Percentiles rank a stretch among this genome's conserved stretches.
Conservation (phyloP, 1,140 invertebrate genomes). For the Bombus impatiens region DNA sequence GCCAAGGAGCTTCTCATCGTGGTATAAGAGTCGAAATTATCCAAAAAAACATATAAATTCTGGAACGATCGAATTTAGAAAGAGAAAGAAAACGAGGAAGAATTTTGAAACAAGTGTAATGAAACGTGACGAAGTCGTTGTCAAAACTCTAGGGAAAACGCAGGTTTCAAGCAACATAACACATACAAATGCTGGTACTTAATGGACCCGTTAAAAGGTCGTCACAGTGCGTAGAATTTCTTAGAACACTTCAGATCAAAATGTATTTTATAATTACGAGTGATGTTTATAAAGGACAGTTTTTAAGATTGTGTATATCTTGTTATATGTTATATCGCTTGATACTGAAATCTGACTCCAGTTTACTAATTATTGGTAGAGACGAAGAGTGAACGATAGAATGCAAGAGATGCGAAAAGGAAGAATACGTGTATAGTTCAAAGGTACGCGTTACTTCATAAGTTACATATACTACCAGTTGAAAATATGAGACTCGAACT, state of each 20-base stretch:
- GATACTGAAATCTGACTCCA: constrained; percentile 13
- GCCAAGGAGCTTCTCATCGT: too few relatives aligned
- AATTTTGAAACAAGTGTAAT: neutral
- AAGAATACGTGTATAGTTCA: constrained; percentile 8
- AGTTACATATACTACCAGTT: constrained; percentile 10
- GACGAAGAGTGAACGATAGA: constrained; percentile 11
- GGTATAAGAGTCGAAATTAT: too few relatives aligned
- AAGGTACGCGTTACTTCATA: constrained; percentile 1
- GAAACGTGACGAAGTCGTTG: neutral
- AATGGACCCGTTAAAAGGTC: neutral
- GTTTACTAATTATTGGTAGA: constrained; percentile 1
- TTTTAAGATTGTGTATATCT: constrained; percentile 39
- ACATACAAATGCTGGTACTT: constrained; percentile 7
- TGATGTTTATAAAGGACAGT: constrained; percentile 60
- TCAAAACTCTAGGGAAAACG: neutral
- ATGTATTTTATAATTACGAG: constrained; percentile 38
- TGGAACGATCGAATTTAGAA: too few relatives aligned
- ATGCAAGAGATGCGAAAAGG: constrained; percentile 4
- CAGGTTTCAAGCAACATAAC: neutral
- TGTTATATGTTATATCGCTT: constrained; percentile 8
- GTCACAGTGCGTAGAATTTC: neutral
- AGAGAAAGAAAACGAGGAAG: neutral
- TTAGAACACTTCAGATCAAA: constrained; percentile 22
- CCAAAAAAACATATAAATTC: too few relatives aligned
- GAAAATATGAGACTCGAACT: constrained; percentile 19